Conservation (phyloP, 37 sponge, comb jelly and placozoan species). For the Chondrilla cf. caribensis region DNA sequence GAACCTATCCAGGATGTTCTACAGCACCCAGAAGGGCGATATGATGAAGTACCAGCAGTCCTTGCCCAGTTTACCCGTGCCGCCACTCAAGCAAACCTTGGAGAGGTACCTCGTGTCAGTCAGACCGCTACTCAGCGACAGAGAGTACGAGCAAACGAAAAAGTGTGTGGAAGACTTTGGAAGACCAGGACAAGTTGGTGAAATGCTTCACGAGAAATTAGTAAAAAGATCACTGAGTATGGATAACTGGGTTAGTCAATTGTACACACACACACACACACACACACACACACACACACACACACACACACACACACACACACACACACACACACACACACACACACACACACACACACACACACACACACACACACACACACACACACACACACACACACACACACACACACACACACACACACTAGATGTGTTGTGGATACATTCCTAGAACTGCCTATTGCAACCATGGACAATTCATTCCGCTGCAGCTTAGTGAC, state of each 20-base stretch:
- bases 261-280: too few species aligned
- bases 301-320: too few species aligned
- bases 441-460: too few species aligned
- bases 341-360: too few species aligned
- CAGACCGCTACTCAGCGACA: conserved; percentile 53
- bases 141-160: conserved; percentile 62
- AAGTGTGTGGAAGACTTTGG: conserved; percentile 68
- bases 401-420: too few species aligned
- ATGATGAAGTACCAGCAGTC: conserved; percentile 50
- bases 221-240: conserved; percentile 49
- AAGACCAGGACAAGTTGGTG: conserved; percentile 64
- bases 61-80: conserved; percentile 71
- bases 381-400: too few species aligned
- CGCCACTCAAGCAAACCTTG: conserved; percentile 78
- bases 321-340: too few species aligned
- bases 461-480: too few species aligned
- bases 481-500: conserved; percentile 70
- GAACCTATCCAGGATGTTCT: background rate
- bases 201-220: conserved; percentile 61
- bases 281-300: too few species aligned
- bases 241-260: conserved; percentile 76
- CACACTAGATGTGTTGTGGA: too few species aligned
- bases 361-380: too few species aligned
- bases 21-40: conserved; percentile 41
- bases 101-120: conserved; percentile 33